Percentiles rank a stretch among this genome's conserved stretches.
phyloP scores from a whole-genome alignment of 30 jellyfish, hydroid and myxozoan genomes.

The Nemopilema nomurai region DNA sequence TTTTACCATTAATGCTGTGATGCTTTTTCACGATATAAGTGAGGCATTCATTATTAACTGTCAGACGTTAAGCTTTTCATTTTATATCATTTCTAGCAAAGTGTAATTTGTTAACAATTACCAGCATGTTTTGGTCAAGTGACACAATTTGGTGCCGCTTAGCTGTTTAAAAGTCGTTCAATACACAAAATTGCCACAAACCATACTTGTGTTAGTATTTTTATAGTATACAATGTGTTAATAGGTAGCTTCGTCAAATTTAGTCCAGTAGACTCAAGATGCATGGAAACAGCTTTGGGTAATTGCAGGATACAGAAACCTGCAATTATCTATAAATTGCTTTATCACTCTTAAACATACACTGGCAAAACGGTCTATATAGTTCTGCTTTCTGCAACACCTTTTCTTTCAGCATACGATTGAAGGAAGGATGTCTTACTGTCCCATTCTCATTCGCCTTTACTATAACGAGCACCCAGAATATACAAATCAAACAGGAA shows the following conservation, averaged over 20 bases:
- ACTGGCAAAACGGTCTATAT: background rate
- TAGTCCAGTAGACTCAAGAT: background rate
- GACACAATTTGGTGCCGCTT: too few relatives aligned
- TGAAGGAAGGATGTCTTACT: slow-evolving; percentile 68
- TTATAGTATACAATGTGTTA: too few relatives aligned
- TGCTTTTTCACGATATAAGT: too few relatives aligned
- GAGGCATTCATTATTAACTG: too few relatives aligned
- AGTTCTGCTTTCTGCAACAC: background rate
- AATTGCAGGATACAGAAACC: background rate
- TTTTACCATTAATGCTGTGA: too few relatives aligned
- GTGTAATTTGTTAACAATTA: too few relatives aligned
- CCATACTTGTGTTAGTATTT: too few relatives aligned
- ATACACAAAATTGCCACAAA: too few relatives aligned
- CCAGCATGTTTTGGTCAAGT: too few relatives aligned
- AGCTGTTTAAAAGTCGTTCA: too few relatives aligned
- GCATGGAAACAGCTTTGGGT: background rate
- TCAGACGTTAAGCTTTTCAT: too few relatives aligned
- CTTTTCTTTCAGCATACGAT: slow-evolving; percentile 77
- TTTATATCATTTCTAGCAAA: too few relatives aligned
- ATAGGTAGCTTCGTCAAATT: background rate
- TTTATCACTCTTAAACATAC: background rate
- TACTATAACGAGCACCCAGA: slow-evolving; percentile 82
- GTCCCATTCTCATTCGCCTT: slow-evolving; percentile 76
- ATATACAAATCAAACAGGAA: slow-evolving; percentile 46
- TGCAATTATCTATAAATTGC: background rate